phyloP scores from a whole-genome alignment of 2,888 invertebrate species.

The Latrodectus hesperus region DNA sequence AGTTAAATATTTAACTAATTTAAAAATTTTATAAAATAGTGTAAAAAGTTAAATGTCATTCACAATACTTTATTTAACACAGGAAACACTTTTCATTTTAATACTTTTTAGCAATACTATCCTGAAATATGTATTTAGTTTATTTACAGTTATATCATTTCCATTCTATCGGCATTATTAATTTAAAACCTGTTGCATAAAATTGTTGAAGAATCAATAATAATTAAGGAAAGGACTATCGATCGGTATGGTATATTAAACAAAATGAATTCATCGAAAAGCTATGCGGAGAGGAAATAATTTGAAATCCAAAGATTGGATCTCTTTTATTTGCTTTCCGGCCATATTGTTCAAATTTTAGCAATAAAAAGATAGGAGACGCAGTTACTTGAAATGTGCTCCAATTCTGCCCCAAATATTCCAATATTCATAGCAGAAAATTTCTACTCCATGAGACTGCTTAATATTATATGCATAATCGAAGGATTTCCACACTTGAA shows the following conservation, averaged over 20 bases:
- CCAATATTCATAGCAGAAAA: slow-evolving; percentile 25
- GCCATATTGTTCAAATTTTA: not conserved
- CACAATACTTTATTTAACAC: no score
- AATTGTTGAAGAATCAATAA: no score
- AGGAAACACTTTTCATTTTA: no score
- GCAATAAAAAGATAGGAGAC: slow-evolving; percentile 5
- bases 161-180: not conserved
- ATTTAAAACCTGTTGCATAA: not conserved
- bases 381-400: not conserved
- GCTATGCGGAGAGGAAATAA: not conserved
- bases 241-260: not conserved
- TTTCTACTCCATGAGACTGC: slow-evolving; percentile 11
- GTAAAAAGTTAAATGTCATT: no score
- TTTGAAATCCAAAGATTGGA: not conserved
- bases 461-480: slow-evolving; percentile 16
- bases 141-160: no score
- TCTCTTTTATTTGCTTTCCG: not conserved
- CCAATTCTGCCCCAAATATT: slow-evolving; percentile 20
- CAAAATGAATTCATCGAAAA: not conserved
- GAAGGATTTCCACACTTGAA: not conserved
- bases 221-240: no score
- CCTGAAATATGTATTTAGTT: no score
- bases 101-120: no score
- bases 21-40: no score
- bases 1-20: no score